Percentiles rank a stretch among this genome's conserved stretches.
Evolutionary conservation across 2,888 invertebrate genomes (phyloP).

Genomic region (Drosophila eohydei): DNA sequence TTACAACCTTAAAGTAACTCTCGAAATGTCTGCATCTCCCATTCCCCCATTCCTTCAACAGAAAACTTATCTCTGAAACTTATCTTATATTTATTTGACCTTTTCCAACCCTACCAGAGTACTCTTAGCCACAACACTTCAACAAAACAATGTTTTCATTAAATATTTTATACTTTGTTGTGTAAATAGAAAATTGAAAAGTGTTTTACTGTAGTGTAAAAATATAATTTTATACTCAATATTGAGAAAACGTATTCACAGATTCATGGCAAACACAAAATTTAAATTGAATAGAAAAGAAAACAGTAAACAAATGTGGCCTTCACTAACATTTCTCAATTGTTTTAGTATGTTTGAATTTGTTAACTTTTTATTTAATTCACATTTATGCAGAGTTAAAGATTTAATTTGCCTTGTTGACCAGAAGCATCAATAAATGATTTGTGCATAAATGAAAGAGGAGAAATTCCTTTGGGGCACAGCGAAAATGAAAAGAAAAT

Average conservation of each 20-base stretch:
- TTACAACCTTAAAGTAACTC: too few species aligned
- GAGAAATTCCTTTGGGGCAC: neutral
- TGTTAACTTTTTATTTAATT: too few species aligned
- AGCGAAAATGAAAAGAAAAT: slow-evolving; percentile 35
- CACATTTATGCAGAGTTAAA: neutral
- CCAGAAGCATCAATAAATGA: neutral
- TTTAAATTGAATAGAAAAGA: neutral
- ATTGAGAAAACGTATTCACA: neutral
- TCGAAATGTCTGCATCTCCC: too few species aligned
- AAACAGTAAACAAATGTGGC: neutral
- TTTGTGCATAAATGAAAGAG: neutral
- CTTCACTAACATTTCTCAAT: neutral
- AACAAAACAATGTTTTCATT: too few species aligned
- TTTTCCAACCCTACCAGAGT: too few species aligned
- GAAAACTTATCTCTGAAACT: too few species aligned
- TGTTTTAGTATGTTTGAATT: neutral
- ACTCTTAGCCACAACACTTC: too few species aligned
- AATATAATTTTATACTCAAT: neutral
- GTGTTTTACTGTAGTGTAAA: too few species aligned
- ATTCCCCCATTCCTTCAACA: too few species aligned
- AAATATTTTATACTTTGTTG: too few species aligned
- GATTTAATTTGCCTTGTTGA: slow-evolving; percentile 1
- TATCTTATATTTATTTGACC: too few species aligned
- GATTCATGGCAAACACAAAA: neutral
- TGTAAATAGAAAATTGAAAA: too few species aligned